A percentile compares a stretch with the other conserved stretches of the same genome.
phyloP scores from a whole-genome alignment of 2,113 vertebrate genomes.

The Indicator maculatus region DNA sequence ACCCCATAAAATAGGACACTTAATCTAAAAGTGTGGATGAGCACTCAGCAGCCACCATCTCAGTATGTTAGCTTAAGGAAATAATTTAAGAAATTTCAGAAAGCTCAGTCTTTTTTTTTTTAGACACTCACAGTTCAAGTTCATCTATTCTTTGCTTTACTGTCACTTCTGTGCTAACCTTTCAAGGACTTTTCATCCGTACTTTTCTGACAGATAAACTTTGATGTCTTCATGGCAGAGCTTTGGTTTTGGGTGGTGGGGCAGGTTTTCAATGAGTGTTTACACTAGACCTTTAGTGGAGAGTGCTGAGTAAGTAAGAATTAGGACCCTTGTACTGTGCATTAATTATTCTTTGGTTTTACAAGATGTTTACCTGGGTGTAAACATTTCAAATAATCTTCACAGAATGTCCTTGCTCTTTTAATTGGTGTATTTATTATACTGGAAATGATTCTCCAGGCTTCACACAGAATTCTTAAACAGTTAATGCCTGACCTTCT shows the following conservation, averaged over 20 bases:
- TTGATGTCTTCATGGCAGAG: neutral
- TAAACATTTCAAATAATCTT: neutral
- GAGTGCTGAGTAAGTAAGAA: neutral
- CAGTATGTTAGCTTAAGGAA: neutral
- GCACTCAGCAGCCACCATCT: neutral
- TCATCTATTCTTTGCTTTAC: neutral
- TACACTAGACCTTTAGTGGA: neutral
- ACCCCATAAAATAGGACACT: neutral
- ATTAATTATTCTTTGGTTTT: neutral
- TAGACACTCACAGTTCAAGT: neutral
- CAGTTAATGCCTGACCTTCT: neutral
- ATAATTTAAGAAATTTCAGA: neutral
- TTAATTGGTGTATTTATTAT: neutral
- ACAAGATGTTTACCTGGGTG: neutral
- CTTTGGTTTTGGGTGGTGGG: neutral
- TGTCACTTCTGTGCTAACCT: neutral
- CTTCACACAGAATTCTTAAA: neutral
- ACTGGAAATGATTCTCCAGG: neutral
- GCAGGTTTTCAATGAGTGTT: neutral
- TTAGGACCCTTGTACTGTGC: neutral
- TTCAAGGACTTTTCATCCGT: neutral
- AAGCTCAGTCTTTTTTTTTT: neutral
- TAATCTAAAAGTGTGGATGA: neutral
- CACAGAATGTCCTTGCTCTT: neutral
- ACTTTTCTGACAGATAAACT: neutral